Conservation (phyloP, 1,140 invertebrate species). For the Drosophila aff. region DNA sequence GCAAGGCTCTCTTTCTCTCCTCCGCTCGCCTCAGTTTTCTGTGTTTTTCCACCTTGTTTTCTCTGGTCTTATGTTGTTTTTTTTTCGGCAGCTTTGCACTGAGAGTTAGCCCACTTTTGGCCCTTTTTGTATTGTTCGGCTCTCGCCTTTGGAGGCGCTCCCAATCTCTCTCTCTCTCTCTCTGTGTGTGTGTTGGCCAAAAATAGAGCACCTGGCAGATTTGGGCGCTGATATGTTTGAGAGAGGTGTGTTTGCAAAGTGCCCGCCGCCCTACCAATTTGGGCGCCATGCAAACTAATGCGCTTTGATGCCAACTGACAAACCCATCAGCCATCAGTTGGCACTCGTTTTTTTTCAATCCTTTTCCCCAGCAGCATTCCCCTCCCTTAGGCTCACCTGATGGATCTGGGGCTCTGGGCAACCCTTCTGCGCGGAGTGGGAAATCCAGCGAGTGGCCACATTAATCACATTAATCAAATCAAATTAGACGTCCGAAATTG, state of each 20-base stretch:
- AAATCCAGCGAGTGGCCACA: slow-evolving; percentile 27
- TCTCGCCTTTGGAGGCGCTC: slow-evolving; percentile 41
- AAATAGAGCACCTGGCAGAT: slow-evolving; percentile 75
- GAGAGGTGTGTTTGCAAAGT: slow-evolving; percentile 64
- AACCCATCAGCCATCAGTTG: slow-evolving; percentile 39
- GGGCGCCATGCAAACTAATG: slow-evolving; percentile 72
- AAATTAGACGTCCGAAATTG: slow-evolving; percentile 65
- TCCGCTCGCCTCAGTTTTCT: not conserved
- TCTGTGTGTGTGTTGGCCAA: slow-evolving; percentile 42
- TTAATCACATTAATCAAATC: slow-evolving; percentile 78
- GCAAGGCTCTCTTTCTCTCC: slow-evolving; percentile 23
- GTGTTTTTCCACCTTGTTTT: slow-evolving; percentile 36
- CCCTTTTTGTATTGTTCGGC: slow-evolving; percentile 69
- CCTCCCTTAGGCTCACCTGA: not conserved
- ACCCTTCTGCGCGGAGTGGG: slow-evolving; percentile 11
- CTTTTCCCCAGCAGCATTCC: not conserved
- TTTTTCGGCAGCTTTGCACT: slow-evolving; percentile 62
- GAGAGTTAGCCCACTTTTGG: slow-evolving; percentile 73
- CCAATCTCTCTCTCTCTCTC: not conserved
- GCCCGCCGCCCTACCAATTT: slow-evolving; percentile 75
- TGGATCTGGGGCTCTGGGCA: not conserved
- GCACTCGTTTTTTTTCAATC: slow-evolving; percentile 12
- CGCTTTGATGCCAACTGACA: slow-evolving; percentile 74
- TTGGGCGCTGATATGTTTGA: slow-evolving; percentile 67
- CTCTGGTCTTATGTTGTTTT: slow-evolving; percentile 13